Evolutionary conservation across 2,113 vertebrate species (phyloP).

Genomic region (Trogon melanurus): DNA sequence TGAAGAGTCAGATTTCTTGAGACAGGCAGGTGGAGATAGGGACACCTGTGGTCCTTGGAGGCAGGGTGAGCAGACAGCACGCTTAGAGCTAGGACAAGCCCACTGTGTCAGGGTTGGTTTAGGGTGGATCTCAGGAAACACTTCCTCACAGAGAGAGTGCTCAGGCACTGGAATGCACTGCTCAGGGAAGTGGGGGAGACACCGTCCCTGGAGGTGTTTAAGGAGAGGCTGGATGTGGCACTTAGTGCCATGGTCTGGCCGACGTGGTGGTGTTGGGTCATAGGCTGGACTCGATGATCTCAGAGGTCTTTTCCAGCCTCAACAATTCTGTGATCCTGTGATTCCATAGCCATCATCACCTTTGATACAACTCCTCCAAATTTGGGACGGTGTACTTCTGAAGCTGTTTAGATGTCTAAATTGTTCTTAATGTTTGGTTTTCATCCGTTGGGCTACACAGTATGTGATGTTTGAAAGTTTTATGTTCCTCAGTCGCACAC

Average conservation of each 20-base stretch:
- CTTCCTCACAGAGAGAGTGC: no score
- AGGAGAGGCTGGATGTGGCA: no score
- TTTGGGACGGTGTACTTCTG: neutral
- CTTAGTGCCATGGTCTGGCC: no score
- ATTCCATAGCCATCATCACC: neutral
- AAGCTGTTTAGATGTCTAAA: neutral
- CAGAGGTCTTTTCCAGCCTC: no score
- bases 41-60: neutral
- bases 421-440: neutral
- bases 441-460: neutral
- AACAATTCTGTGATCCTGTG: no score
- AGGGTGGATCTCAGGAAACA: no score
- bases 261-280: no score
- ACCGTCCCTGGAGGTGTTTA: no score
- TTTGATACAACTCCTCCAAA: neutral
- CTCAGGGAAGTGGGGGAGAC: no score
- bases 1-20: neutral
- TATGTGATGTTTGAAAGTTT: neutral
- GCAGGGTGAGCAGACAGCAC: neutral
- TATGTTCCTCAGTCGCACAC: neutral
- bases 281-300: no score
- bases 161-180: no score
- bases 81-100: neutral
- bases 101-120: no score
- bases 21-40: neutral